phyloP scores from a whole-genome alignment of 2,888 invertebrate species.

The Diarsia brunnea region DNA sequence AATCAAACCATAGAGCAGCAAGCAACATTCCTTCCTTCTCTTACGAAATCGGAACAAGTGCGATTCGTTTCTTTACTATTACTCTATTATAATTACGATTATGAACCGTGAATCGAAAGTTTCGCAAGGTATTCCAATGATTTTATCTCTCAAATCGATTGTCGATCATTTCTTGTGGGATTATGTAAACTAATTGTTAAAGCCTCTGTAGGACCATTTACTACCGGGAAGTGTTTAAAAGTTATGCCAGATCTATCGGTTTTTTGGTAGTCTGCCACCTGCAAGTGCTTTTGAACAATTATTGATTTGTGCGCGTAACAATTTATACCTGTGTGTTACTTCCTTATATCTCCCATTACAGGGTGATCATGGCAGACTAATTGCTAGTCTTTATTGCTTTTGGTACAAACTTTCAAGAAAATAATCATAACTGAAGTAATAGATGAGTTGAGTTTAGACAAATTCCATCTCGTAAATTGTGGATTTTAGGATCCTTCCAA shows the following conservation, averaged over 20 bases:
- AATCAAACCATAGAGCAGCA: constrained; percentile 38
- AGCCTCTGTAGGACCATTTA: background rate
- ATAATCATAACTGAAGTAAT: background rate
- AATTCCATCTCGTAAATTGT: background rate
- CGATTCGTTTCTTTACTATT: constrained; percentile 43
- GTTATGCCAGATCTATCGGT: constrained; percentile 17
- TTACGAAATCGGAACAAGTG: constrained; percentile 63
- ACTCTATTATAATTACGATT: constrained; percentile 51
- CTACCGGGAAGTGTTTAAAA: constrained; percentile 1
- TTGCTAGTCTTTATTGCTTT: background rate
- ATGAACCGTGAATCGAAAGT: constrained; percentile 44
- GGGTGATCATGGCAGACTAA: constrained; percentile 1
- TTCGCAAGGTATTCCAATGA: constrained; percentile 46
- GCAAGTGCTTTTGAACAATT: constrained; percentile 16
- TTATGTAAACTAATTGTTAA: constrained; percentile 53
- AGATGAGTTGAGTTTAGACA: too few species aligned
- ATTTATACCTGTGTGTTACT: constrained; percentile 7
- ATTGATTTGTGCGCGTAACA: constrained; percentile 28
- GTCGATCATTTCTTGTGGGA: constrained; percentile 32
- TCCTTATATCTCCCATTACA: constrained; percentile 17
- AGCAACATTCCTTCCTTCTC: constrained; percentile 54
- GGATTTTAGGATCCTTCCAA: background rate
- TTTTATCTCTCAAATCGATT: constrained; percentile 33
- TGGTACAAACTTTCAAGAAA: constrained; percentile 1
- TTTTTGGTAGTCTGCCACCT: constrained; percentile 6